These are phyloP conservation scores for Bacillus rossius DNA, from an alignment of 1,140 invertebrate genomes.

Conservation along the genomic window DNA sequence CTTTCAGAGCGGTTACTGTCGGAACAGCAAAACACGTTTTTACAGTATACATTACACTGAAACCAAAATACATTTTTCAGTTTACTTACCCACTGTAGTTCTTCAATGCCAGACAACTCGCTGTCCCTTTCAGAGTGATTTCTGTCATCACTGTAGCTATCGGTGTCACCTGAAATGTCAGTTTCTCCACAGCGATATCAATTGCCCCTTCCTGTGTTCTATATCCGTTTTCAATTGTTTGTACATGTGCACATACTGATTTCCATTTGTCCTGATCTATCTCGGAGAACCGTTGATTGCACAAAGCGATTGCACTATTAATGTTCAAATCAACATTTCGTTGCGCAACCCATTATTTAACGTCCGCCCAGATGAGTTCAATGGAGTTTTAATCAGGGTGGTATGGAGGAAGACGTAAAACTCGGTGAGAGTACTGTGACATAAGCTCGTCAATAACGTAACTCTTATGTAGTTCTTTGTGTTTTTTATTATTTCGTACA, in stretches of 20 bases:
- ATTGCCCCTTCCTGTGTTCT: no score
- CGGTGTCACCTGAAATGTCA: no score
- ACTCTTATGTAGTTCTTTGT: not conserved
- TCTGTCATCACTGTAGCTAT: no score
- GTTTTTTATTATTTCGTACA: not conserved
- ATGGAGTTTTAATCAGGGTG: slow-evolving; percentile 28
- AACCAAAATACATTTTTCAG: no score
- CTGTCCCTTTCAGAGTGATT: no score
- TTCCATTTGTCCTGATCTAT: not conserved
- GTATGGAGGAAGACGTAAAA: slow-evolving; percentile 22
- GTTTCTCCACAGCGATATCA: no score
- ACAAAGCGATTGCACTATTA: not conserved
- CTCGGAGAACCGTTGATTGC: not conserved
- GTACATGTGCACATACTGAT: not conserved
- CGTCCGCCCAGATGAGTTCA: slow-evolving; percentile 22
- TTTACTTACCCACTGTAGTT: no score
- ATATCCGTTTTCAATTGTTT: not conserved
- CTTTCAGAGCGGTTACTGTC: no score
- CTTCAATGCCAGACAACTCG: no score
- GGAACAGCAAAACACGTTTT: no score
- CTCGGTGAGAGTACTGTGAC: slow-evolving; percentile 9
- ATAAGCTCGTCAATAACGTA: slow-evolving; percentile 13
- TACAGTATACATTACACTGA: no score
- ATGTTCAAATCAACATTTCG: not conserved
- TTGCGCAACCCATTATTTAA: slow-evolving; percentile 14